Evolutionary conservation across 2,113 vertebrate genomes (phyloP).

Genomic region (Leucoraja erinaceus): DNA sequence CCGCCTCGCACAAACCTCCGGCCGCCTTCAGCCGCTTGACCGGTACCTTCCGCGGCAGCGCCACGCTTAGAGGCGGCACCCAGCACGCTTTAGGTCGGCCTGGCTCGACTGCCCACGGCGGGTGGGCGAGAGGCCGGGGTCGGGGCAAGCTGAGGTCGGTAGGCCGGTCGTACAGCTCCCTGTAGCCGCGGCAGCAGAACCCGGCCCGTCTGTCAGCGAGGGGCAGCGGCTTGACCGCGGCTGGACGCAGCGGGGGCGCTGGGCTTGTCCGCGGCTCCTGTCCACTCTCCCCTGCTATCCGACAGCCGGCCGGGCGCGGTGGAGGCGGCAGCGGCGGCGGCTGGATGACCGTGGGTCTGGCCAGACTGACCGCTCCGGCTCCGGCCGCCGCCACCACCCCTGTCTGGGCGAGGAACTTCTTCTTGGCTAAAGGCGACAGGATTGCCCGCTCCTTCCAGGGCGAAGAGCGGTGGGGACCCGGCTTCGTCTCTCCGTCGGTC

Average conservation of each 20-base stretch:
- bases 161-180: neutral
- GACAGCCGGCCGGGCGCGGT: neutral
- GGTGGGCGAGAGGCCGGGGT: neutral
- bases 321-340: neutral
- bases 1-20: neutral
- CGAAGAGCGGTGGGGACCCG: constrained; percentile 47
- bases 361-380: neutral
- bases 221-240: neutral
- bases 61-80: neutral
- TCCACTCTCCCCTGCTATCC: neutral
- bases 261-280: neutral
- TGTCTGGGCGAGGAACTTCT: constrained; percentile 77
- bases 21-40: neutral
- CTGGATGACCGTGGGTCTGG: neutral
- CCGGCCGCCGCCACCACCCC: no score
- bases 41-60: neutral
- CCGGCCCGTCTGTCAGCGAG: neutral
- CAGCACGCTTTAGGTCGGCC: constrained; percentile 10
- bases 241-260: no score
- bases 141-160: neutral
- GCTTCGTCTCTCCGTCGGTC: neutral
- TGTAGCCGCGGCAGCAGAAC: neutral
- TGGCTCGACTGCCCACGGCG: no score
- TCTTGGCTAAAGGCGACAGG: constrained; percentile 89
- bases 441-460: constrained; percentile 62